phyloP scores from a whole-genome alignment of 2,113 vertebrate genomes.

The Maccullochella peelii region DNA sequence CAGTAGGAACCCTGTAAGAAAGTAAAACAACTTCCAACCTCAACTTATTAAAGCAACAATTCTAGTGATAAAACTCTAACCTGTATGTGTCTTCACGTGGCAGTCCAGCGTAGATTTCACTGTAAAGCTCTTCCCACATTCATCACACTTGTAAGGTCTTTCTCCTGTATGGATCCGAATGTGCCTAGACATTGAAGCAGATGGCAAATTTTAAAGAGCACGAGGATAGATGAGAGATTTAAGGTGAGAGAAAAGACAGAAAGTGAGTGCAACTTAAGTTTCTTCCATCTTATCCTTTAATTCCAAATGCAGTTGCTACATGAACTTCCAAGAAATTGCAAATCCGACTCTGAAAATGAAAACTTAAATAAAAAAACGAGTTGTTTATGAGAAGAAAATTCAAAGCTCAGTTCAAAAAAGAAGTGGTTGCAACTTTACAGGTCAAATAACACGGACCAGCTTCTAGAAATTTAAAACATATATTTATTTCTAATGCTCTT shows the following conservation, averaged over 20 bases:
- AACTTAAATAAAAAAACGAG: neutral
- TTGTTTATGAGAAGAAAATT: neutral
- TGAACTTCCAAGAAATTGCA: neutral
- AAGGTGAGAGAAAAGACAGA: neutral
- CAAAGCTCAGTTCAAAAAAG: neutral
- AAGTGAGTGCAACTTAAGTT: neutral
- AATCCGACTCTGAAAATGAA: neutral
- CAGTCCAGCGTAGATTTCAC: conserved; percentile 95
- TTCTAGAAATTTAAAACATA: neutral
- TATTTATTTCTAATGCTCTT: neutral
- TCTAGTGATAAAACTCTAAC: conserved; percentile 72
- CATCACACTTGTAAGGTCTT: conserved; percentile 91
- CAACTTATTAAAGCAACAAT: neutral
- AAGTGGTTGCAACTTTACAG: neutral
- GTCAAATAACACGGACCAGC: neutral
- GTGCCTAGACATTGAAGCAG: conserved; percentile 81
- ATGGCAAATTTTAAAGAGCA: conserved; percentile 14
- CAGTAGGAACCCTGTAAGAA: neutral
- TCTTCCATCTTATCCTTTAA: neutral
- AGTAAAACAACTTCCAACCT: neutral
- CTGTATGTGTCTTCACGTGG: conserved; percentile 94
- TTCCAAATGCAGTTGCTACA: neutral
- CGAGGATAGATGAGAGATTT: neutral
- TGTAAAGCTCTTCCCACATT: conserved; percentile 95
- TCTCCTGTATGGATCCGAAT: conserved; percentile 94